These are phyloP conservation scores for Bolborhynchus lineola DNA, from an alignment of 2,113 vertebrate genomes.

Conservation along the genomic window DNA sequence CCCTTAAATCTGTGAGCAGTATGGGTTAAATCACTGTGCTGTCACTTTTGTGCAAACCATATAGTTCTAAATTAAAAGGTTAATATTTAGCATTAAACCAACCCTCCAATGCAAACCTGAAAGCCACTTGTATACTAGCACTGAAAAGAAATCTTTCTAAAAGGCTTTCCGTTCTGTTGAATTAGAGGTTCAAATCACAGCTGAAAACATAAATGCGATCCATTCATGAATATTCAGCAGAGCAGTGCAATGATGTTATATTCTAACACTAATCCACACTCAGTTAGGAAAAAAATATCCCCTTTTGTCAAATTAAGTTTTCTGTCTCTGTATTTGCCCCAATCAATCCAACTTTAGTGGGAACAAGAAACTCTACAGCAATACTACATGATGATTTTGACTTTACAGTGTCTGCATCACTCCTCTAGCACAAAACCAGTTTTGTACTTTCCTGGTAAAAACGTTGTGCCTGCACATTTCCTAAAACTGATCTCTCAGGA, in stretches of 20 bases:
- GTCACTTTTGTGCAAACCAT: background rate
- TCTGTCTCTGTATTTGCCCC: background rate
- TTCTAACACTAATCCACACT: background rate
- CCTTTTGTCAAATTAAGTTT: background rate
- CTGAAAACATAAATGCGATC: background rate
- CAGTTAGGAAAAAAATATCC: background rate
- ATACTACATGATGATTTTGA: background rate
- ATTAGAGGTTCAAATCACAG: background rate
- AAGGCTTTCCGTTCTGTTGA: background rate
- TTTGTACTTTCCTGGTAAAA: background rate
- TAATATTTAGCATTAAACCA: background rate
- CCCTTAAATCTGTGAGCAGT: background rate
- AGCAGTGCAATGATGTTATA: background rate
- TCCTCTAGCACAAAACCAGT: background rate
- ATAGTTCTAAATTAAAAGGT: background rate
- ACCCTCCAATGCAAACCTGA: background rate
- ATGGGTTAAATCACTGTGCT: background rate
- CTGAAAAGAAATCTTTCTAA: background rate
- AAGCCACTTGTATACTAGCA: background rate
- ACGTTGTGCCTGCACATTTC: background rate
- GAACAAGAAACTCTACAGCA: background rate
- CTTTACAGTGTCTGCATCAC: background rate
- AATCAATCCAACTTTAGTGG: background rate
- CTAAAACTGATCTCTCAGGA: background rate
- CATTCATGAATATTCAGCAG: background rate